These are phyloP conservation scores for Zeugodacus cucurbitae DNA, from an alignment of 1,140 invertebrate species.

Conservation along the genomic window DNA sequence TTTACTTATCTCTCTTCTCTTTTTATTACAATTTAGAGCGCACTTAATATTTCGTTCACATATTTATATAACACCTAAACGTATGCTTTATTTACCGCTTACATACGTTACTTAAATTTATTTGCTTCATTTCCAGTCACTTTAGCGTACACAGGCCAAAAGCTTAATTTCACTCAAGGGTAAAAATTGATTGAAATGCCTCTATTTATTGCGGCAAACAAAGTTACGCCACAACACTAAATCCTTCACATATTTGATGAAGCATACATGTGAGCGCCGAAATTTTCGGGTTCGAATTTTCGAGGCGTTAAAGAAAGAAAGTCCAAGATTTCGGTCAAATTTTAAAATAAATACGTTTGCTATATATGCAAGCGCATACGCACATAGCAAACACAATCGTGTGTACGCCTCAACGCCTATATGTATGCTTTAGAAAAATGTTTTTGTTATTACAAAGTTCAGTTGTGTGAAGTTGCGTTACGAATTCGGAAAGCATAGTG, in stretches of 20 bases:
- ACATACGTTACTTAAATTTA: neutral
- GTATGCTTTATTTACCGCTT: neutral
- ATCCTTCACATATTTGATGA: neutral
- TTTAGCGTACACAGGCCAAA: neutral
- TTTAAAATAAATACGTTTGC: constrained; percentile 17
- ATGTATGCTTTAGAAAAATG: neutral
- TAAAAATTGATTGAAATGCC: constrained; percentile 16
- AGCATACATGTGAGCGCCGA: neutral
- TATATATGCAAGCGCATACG: neutral
- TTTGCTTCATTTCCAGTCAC: constrained; percentile 12
- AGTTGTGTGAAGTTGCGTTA: neutral
- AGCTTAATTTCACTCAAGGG: neutral
- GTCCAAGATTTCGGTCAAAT: constrained; percentile 9
- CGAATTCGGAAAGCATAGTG: neutral
- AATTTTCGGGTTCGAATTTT: constrained; percentile 15
- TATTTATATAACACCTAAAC: neutral
- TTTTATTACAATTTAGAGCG: neutral
- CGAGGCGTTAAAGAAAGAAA: constrained; percentile 22
- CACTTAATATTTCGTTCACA: too few relatives aligned
- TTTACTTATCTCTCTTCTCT: neutral
- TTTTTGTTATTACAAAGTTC: neutral
- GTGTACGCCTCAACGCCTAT: neutral
- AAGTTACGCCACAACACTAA: neutral
- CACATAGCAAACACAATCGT: neutral
- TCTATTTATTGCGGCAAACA: constrained; percentile 3